A percentile compares a stretch with the other conserved stretches of the same genome.
phyloP scores from a whole-genome alignment of 2,888 invertebrate species.

The Halocaridina rubra region DNA sequence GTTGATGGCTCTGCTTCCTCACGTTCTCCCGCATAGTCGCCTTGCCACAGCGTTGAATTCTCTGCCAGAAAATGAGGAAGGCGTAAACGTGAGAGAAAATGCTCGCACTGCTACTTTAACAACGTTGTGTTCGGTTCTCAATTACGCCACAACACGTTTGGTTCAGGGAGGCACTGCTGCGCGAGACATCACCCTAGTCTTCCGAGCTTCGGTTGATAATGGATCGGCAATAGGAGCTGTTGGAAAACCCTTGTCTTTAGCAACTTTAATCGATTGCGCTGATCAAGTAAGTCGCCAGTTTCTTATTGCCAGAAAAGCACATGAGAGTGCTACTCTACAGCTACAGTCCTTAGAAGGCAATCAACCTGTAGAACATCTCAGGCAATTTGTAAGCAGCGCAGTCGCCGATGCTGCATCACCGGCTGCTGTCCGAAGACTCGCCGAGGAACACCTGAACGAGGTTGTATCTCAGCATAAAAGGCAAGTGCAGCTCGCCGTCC shows the following conservation, averaged over 20 bases:
- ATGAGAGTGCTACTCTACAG: conserved; percentile 45
- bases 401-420: conserved; percentile 46
- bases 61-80: conserved; percentile 55
- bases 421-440: conserved; percentile 50
- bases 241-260: conserved; percentile 33
- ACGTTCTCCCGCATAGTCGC: conserved; percentile 51
- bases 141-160: conserved; percentile 44
- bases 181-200: conserved; percentile 43
- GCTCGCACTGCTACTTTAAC: conserved; percentile 46
- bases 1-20: conserved; percentile 48
- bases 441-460: conserved; percentile 46
- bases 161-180: conserved; percentile 36
- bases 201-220: conserved; percentile 48
- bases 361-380: conserved; percentile 50
- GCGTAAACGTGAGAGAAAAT: conserved; percentile 40
- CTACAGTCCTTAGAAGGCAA: conserved; percentile 46
- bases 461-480: conserved; percentile 35
- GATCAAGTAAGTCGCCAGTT: conserved; percentile 50
- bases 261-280: conserved; percentile 39
- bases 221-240: conserved; percentile 19
- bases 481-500: conserved; percentile 56
- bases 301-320: conserved; percentile 19
- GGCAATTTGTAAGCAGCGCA: conserved; percentile 53
- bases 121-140: conserved; percentile 37
- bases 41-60: conserved; percentile 31